A percentile compares a stretch with the other conserved stretches of the same genome.
These are phyloP conservation scores for Mythimna ferrago DNA, from an alignment of 2,888 invertebrate species.

Conservation along the genomic window DNA sequence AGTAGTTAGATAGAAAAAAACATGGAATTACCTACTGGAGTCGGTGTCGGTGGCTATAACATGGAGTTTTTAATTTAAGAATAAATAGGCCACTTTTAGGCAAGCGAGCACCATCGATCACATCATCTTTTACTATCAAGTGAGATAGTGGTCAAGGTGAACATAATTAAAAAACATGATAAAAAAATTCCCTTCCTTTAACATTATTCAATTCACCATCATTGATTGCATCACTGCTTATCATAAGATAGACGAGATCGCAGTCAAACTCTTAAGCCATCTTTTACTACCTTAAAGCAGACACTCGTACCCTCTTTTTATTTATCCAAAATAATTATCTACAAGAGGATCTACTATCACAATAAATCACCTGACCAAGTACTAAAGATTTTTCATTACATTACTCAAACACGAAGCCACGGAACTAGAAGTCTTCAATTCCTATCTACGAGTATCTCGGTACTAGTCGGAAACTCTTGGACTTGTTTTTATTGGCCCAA, in stretches of 20 bases:
- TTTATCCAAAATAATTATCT: not conserved
- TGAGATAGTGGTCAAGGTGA: too few relatives aligned
- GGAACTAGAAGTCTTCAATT: conserved; percentile 11
- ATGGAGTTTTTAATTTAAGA: too few relatives aligned
- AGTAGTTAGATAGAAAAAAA: not conserved
- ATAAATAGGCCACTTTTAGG: too few relatives aligned
- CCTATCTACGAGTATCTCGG: conserved; percentile 18
- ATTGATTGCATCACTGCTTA: too few relatives aligned
- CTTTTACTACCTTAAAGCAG: not conserved
- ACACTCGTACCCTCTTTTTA: not conserved
- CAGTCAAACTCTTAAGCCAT: not conserved
- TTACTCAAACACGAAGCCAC: conserved; percentile 10
- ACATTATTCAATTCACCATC: too few relatives aligned
- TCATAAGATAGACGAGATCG: too few relatives aligned
- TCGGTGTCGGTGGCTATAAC: too few relatives aligned
- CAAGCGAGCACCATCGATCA: too few relatives aligned
- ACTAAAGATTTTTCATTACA: conserved; percentile 9
- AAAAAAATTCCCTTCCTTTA: too few relatives aligned
- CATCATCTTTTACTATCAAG: too few relatives aligned
- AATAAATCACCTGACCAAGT: not conserved
- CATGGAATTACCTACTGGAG: too few relatives aligned
- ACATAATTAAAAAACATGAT: too few relatives aligned
- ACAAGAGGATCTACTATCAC: not conserved
- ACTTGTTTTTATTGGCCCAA: conserved; percentile 57
- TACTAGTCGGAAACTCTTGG: conserved; percentile 28